Evolutionary conservation across 2,888 invertebrate genomes (phyloP), one percentile per base, ranked within the genome.

Genomic region (Octodonta nipae): DNA sequence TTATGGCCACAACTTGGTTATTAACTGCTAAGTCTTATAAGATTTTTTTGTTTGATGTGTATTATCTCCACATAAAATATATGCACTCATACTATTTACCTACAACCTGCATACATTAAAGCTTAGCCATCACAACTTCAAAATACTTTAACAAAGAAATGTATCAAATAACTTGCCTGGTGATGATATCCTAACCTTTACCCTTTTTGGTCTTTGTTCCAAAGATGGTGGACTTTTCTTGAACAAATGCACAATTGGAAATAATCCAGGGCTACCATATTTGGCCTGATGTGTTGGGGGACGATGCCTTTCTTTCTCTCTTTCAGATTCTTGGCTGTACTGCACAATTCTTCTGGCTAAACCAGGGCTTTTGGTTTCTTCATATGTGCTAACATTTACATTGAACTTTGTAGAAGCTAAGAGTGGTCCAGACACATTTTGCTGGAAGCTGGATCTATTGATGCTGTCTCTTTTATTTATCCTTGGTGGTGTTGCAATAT

Each of bases 321-420:
- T 36, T 30, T 52, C 49, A 13, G 43, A 40, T 43, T 58, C 58
- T 13, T 65, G 63, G 38, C 63, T 63, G 38, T 70, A 69, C 41
- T 62, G 61, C 0, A 66, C 66, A 36, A 68, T 58, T 5, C 70
- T 58, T n/a, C 61, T 58, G 2, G 63, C 53, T 31, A 67, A 46
- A 1, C 70, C 69, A 28, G 66, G 66, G 45, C 68, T 70, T 46
- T 66, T 65, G 3, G 64, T 60, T 46, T 70, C 68, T 8, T 66
- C 63, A 44, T 61, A 68, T 12, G 57, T 55, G 29, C 60, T 65
- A 2, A 65, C 55, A 49, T 62, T 66, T 13, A 65, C 61, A 40
- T 65, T 65, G 43, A 59, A 66, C 48, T 57, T 55, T 4, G 64
- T 61, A 1, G 66, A 63, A 20, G 63, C 55, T 15, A 66, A 49